Conservation (phyloP, 2,888 invertebrate genomes). For the Acrobasis suavella region DNA sequence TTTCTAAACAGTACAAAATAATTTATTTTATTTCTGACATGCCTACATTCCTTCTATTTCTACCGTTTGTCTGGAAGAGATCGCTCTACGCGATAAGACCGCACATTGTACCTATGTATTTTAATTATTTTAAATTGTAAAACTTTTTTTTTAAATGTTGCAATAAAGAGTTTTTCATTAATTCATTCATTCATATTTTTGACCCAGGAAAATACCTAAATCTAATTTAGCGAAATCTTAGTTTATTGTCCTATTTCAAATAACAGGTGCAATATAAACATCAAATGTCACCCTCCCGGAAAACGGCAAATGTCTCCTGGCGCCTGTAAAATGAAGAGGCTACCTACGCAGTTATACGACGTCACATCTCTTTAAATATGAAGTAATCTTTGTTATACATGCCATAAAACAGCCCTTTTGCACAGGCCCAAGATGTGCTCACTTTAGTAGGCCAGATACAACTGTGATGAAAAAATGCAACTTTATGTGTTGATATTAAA, state of each 20-base stretch:
- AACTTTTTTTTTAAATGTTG: no score
- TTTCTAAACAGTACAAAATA: no score
- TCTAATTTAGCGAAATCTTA: no score
- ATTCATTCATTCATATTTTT: no score
- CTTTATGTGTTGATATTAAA: conserved; percentile 23
- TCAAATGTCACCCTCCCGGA: conserved; percentile 11
- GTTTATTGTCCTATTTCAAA: background rate
- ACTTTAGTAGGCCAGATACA: conserved; percentile 16
- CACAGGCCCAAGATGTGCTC: conserved; percentile 21
- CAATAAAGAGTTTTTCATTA: no score
- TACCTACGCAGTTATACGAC: conserved; percentile 15
- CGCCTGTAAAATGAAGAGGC: conserved; percentile 22
- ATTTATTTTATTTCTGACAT: no score
- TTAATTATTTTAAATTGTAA: no score
- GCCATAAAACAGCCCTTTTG: conserved; percentile 23
- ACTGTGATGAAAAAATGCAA: conserved; percentile 22
- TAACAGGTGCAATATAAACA: background rate
- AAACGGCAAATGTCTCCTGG: conserved; percentile 16
- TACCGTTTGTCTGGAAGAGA: no score
- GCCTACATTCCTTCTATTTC: no score
- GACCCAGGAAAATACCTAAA: no score
- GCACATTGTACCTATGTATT: no score
- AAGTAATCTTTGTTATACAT: conserved; percentile 24
- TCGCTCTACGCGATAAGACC: no score
- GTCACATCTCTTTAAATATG: conserved; percentile 23